phyloP scores from a whole-genome alignment of 2,797 vertebrate species.

The Loriculus beryllinus region DNA sequence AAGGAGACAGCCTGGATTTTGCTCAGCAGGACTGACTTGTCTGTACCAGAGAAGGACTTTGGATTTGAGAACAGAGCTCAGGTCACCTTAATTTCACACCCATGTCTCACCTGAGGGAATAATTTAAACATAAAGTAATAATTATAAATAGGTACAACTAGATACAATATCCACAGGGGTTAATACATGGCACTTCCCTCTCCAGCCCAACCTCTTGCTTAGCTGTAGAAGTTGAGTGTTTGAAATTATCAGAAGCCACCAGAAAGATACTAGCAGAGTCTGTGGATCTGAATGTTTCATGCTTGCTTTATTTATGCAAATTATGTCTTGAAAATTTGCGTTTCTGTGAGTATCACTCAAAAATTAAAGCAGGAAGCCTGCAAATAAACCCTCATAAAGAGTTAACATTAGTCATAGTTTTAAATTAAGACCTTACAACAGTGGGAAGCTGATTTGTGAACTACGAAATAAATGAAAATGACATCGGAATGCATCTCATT shows the following conservation, averaged over 20 bases:
- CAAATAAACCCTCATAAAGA: neutral
- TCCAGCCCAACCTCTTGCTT: neutral
- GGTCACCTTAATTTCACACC: neutral
- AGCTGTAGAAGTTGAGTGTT: neutral
- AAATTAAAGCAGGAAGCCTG: neutral
- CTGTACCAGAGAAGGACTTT: neutral
- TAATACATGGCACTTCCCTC: neutral
- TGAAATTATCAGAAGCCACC: neutral
- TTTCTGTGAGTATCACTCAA: neutral
- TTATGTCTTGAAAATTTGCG: neutral
- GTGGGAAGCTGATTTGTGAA: neutral
- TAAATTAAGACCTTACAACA: neutral
- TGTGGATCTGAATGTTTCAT: neutral
- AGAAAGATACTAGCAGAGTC: neutral
- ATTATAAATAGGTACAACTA: neutral
- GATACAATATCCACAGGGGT: accelerated
- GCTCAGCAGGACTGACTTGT: neutral
- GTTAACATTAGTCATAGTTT: neutral
- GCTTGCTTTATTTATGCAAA: neutral
- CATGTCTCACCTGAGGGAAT: accelerated
- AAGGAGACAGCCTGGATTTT: neutral
- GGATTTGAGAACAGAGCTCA: neutral
- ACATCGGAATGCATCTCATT: neutral
- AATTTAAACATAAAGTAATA: neutral
- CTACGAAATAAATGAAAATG: neutral